Percentiles rank a stretch among this genome's conserved stretches.
Conservation (phyloP, 2,888 invertebrate species). For the Clostera curtula region DNA sequence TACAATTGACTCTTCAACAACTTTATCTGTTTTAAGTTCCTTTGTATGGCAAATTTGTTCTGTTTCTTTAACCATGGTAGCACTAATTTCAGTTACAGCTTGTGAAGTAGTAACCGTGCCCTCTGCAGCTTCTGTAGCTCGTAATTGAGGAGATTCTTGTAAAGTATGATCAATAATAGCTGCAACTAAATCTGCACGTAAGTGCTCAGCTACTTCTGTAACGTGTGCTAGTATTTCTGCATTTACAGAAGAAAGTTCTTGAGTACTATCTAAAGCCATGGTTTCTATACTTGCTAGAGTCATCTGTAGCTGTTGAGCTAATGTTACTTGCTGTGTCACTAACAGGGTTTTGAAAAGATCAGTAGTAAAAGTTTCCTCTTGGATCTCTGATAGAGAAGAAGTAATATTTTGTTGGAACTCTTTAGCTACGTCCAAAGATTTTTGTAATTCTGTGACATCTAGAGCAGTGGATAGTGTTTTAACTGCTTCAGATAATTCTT, state of each 20-base stretch:
- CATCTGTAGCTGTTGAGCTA: constrained; percentile 23
- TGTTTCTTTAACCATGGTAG: not conserved
- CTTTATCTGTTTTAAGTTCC: too few relatives aligned
- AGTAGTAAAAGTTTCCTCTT: constrained; percentile 12
- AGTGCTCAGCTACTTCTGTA: constrained; percentile 12
- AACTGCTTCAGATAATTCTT: constrained; percentile 22
- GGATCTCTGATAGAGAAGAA: constrained; percentile 10
- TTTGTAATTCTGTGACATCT: constrained; percentile 24
- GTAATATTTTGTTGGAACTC: constrained; percentile 28
- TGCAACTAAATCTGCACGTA: constrained; percentile 17
- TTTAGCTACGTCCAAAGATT: constrained; percentile 30
- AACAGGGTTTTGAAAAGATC: constrained; percentile 9
- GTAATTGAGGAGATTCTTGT: not conserved
- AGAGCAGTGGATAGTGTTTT: too few relatives aligned
- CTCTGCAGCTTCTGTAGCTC: constrained; percentile 1
- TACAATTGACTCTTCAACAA: not conserved
- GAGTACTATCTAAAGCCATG: constrained; percentile 17
- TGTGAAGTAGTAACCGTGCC: not conserved
- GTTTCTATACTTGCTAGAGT: constrained; percentile 21
- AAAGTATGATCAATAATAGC: constrained; percentile 5
- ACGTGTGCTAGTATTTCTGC: constrained; percentile 16
- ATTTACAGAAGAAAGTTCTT: constrained; percentile 11
- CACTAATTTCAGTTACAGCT: not conserved
- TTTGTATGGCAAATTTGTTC: too few relatives aligned
- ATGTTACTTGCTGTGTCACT: constrained; percentile 13